A percentile compares a stretch with the other conserved stretches of the same genome.
Conservation (phyloP, 2,113 vertebrate species). For the Sigmodon hispidus region DNA sequence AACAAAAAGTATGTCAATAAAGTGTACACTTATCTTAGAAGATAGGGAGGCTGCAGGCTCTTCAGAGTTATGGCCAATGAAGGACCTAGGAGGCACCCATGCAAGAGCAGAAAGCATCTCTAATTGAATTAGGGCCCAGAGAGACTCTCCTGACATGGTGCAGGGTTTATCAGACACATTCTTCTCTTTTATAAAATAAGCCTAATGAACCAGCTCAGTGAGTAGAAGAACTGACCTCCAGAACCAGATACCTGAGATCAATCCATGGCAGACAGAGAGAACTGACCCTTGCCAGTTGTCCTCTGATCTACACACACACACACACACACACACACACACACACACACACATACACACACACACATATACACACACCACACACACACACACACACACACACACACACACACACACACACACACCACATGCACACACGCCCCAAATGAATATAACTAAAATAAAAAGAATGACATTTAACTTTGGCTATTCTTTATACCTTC, state of each 20-base stretch:
- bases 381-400: background rate
- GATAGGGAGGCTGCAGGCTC: background rate
- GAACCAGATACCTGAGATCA: background rate
- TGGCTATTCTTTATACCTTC: background rate
- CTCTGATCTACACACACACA: background rate
- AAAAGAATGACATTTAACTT: background rate
- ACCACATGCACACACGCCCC: background rate
- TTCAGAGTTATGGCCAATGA: too few relatives aligned
- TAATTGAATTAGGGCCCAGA: background rate
- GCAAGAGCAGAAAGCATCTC: too few relatives aligned
- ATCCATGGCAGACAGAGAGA: background rate
- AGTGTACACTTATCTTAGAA: background rate
- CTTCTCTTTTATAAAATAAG: background rate
- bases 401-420: background rate
- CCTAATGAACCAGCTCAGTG: background rate
- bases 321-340: background rate
- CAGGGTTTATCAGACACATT: background rate
- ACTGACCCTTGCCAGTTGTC: too few relatives aligned
- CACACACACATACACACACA: too few relatives aligned
- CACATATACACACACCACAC: background rate
- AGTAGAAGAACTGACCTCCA: background rate
- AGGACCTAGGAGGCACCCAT: rapidly evolving
- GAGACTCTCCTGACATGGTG: background rate
- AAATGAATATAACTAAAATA: background rate
- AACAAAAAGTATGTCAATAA: background rate